phyloP scores from a whole-genome alignment of 2,888 invertebrate species.

The Cotesia congregata region DNA sequence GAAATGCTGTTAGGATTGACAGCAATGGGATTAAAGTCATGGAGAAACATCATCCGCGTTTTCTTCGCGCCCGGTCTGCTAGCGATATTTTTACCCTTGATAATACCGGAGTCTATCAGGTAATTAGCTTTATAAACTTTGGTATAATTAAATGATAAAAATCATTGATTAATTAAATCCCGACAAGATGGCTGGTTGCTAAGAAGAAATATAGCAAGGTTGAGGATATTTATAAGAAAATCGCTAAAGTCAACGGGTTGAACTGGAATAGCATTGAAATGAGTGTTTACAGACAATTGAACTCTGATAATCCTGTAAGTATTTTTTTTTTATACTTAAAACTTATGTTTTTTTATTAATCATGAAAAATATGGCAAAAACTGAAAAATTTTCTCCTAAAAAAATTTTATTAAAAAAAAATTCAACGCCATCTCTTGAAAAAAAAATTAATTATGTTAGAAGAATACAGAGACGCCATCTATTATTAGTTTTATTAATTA shows the following conservation, averaged over 20 bases:
- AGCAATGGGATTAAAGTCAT: constrained; percentile 78
- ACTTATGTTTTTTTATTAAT: too few species aligned
- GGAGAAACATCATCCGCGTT: constrained; percentile 78
- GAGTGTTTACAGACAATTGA: constrained; percentile 65
- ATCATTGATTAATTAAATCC: background rate
- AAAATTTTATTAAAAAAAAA: too few species aligned
- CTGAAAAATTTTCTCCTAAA: background rate
- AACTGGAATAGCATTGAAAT: constrained; percentile 73
- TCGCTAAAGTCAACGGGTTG: constrained; percentile 77
- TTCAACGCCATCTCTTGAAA: too few species aligned
- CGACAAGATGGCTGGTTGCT: constrained; percentile 79
- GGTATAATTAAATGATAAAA: background rate
- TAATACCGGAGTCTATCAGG: constrained; percentile 79
- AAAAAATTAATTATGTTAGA: too few species aligned
- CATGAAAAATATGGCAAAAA: background rate
- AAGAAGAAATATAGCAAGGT: constrained; percentile 74
- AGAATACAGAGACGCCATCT: too few species aligned
- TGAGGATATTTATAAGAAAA: constrained; percentile 74
- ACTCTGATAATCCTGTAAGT: constrained; percentile 36
- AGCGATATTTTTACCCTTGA: constrained; percentile 78
- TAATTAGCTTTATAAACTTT: constrained; percentile 41
- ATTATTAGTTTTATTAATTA: too few species aligned
- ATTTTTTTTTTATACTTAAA: background rate
- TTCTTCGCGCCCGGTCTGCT: constrained; percentile 79
- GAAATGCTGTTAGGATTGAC: constrained; percentile 78